A percentile compares a stretch with the other conserved stretches of the same genome.
Conservation (phyloP, 2,888 invertebrate species). For the Tuberolachnus salignus region DNA sequence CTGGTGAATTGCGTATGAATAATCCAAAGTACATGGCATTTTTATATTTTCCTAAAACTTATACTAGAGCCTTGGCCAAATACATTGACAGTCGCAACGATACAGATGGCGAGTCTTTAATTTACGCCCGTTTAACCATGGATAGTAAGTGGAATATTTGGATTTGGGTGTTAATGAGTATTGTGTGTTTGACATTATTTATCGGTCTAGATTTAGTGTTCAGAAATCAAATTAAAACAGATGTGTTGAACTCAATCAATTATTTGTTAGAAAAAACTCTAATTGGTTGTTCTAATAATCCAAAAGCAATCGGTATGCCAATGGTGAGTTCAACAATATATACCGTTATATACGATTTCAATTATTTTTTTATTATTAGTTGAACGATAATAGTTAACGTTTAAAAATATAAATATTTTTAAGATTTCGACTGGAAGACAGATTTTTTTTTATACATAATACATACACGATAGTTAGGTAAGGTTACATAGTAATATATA, state of each 20-base stretch:
- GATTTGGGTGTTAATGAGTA: too few species aligned
- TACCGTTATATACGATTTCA: too few species aligned
- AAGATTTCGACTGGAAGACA: too few species aligned
- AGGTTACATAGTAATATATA: too few species aligned
- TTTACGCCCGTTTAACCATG: slow-evolving; percentile 19
- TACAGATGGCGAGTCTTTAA: not conserved
- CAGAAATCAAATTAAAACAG: slow-evolving; percentile 29
- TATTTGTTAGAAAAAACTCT: not conserved
- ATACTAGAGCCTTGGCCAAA: not conserved
- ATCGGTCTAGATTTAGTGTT: slow-evolving; percentile 32
- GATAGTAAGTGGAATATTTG: slow-evolving; percentile 19
- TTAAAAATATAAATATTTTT: too few species aligned
- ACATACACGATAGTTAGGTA: too few species aligned
- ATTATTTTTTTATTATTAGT: too few species aligned
- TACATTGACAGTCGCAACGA: slow-evolving; percentile 3
- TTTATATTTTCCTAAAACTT: slow-evolving; percentile 32
- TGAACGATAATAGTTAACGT: too few species aligned
- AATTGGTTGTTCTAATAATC: slow-evolving; percentile 7
- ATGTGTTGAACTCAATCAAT: slow-evolving; percentile 8
- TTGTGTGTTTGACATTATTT: too few species aligned
- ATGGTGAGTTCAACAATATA: slow-evolving; percentile 19
- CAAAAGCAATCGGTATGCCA: not conserved
- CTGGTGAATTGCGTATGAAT: slow-evolving; percentile 7
- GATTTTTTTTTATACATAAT: too few species aligned
- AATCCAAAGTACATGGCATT: slow-evolving; percentile 26